These are phyloP conservation scores for Heterochromis multidens DNA, from an alignment of 2,113 vertebrate species.

Conservation along the genomic window DNA sequence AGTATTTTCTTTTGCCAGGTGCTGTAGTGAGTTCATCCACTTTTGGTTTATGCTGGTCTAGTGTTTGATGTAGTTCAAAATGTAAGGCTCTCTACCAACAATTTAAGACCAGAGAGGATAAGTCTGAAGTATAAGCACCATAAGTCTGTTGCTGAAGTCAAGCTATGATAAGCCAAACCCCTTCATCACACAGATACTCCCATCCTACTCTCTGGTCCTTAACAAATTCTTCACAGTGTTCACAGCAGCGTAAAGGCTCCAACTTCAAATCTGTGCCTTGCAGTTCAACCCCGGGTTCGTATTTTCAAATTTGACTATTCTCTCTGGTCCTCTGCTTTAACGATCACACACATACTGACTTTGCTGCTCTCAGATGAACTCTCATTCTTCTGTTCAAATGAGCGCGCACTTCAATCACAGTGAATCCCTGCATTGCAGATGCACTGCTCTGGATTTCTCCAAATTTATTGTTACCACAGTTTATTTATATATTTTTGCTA, in stretches of 20 bases:
- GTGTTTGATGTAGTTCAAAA: background rate
- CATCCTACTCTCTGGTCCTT: background rate
- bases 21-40: background rate
- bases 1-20: background rate
- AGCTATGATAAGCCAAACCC: slow-evolving; percentile 2
- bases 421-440: slow-evolving; percentile 2
- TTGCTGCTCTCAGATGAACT: background rate
- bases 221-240: slow-evolving; percentile 9
- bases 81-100: background rate
- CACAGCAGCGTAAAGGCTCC: background rate
- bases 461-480: background rate
- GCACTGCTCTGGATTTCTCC: background rate
- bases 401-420: background rate
- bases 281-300: background rate
- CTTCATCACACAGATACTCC: background rate
- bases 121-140: background rate
- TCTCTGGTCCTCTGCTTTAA: background rate
- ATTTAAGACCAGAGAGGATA: background rate
- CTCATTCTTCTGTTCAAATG: background rate
- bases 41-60: background rate
- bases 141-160: background rate
- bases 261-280: background rate
- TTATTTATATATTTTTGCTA: background rate
- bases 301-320: background rate
- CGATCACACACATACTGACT: background rate